Base-by-base conservation (phyloP, 2,797 vertebrate species). In the Trematomus bernacchii region DNA sequence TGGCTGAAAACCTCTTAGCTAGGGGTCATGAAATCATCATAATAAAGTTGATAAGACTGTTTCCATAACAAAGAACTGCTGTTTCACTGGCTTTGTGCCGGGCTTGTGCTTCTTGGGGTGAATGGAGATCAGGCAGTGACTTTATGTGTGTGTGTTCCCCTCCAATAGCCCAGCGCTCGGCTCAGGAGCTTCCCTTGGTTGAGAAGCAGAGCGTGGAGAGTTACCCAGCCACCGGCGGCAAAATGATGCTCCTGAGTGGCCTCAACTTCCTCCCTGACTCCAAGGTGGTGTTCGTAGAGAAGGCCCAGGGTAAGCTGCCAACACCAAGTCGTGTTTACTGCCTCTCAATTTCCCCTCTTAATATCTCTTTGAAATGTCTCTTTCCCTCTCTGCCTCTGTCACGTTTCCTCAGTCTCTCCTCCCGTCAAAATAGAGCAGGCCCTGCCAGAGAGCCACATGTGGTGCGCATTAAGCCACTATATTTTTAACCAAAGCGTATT, bases 241-340 rank as follows among this genome's bases (percentile, higher is more conserved):
- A 98, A 88, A 97, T 96, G 95, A 97, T 99, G 95, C 87, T 99
- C 44, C 93, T 99, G 84, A 96, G 94, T 0, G 98, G 98, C 70
- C 98, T 99, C 86, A 99, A 99, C 94, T 99, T 99, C 86, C 96
- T 97, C 74, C 97, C 95, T 6, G 98, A 99, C 90, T 99, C 98
- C 85, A 99, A 99, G 93, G 98, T 99, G 92, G 93, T 99, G 93
- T 99, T 99, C 63, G 96, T 99, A 95, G 98, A 99, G 93, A 99
- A 98, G 93, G 97, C 97, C 0, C 98, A 98, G 95, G 98, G 98
- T 99, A 96, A 91, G 90, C 63, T 71, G 62, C 61, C 77, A 47
- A 72, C 79, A 71, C 77, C 77, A 63, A 16, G 72, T 77, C 73
- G 48, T 88, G 78, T 85, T 89, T 87, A 86, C 70, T 52, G 53